Conservation (phyloP, 2,113 vertebrate species). For the Microtus montanus region DNA sequence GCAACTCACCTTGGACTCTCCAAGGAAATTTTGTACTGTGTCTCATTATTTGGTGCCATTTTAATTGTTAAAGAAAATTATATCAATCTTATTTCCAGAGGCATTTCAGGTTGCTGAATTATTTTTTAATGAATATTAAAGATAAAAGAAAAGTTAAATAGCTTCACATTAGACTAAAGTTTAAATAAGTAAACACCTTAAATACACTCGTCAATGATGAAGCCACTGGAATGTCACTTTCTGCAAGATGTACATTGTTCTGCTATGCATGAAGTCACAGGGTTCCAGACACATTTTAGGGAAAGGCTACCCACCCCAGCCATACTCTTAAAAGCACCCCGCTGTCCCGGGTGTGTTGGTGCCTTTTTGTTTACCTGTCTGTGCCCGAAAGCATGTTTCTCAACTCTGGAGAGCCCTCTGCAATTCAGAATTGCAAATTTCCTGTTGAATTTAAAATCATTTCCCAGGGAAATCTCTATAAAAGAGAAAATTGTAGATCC, state of each 20-base stretch:
- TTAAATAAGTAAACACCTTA: neutral
- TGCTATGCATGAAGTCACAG: neutral
- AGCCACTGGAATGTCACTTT: neutral
- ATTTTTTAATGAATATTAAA: slow-evolving; percentile 5
- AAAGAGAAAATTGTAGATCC: neutral
- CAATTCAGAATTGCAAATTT: slow-evolving; percentile 5
- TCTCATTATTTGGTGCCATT: neutral
- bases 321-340: neutral
- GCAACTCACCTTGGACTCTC: neutral
- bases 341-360: no score
- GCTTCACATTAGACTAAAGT: slow-evolving; percentile 1
- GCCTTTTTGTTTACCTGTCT: neutral
- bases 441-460: slow-evolving; percentile 12
- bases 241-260: neutral
- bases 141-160: neutral
- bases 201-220: neutral
- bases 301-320: neutral
- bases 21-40: neutral
- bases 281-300: neutral
- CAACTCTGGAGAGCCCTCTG: neutral
- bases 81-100: neutral
- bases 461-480: neutral
- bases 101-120: neutral
- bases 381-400: neutral
- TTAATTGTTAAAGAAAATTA: neutral